Conservation (phyloP, 2,113 vertebrate genomes). For the Microtus oregoni region DNA sequence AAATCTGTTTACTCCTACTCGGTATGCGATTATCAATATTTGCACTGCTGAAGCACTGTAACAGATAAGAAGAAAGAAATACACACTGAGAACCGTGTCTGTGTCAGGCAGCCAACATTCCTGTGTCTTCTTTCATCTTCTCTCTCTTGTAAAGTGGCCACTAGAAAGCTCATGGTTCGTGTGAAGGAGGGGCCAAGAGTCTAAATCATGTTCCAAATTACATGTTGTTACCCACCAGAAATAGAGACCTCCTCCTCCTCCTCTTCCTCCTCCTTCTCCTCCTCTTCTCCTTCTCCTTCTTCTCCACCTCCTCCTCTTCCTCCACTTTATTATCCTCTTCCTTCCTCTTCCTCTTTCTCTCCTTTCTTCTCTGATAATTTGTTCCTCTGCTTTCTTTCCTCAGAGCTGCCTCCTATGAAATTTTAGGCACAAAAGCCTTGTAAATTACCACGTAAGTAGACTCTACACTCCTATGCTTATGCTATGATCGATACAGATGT, state of each 20-base stretch:
- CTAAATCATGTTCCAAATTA: background rate
- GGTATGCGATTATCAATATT: background rate
- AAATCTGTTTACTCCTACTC: background rate
- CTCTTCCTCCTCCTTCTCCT: too few relatives aligned
- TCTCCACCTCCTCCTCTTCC: background rate
- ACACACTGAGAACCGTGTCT: background rate
- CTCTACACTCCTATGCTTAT: background rate
- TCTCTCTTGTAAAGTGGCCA: background rate
- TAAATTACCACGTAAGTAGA: background rate
- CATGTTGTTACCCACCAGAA: background rate
- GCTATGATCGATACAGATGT: background rate
- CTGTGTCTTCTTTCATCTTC: background rate
- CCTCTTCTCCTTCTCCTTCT: fast-evolving
- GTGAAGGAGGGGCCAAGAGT: background rate
- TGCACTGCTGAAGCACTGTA: background rate
- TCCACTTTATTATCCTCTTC: background rate
- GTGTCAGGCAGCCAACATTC: background rate
- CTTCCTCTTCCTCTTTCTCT: too few relatives aligned
- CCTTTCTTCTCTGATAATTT: too few relatives aligned
- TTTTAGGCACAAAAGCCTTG: constrained; percentile 1
- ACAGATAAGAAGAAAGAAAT: background rate
- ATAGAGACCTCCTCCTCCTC: background rate
- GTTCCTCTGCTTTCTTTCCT: background rate
- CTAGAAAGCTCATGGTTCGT: background rate
- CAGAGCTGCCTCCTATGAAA: background rate